Conservation (phyloP, 2,113 vertebrate species). For the Corydoras sp. region DNA sequence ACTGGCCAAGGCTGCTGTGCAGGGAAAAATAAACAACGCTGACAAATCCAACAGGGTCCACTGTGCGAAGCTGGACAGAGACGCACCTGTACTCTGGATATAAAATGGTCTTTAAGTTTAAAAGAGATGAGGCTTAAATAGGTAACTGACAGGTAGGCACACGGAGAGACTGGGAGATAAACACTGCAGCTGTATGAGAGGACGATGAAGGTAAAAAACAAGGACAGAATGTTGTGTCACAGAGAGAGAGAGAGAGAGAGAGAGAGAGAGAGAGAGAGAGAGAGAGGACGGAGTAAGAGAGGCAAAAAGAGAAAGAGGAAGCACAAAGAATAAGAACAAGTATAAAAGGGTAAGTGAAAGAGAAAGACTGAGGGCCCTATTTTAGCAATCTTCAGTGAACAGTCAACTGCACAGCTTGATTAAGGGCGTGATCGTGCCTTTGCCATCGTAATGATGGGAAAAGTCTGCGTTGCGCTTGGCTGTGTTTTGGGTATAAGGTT, state of each 20-base stretch:
- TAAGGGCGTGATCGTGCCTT: no score
- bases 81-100: not conserved
- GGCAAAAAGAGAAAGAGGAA: no score
- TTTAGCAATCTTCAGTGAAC: no score
- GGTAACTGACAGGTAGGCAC: not conserved
- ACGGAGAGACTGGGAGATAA: not conserved
- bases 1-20: not conserved
- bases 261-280: not conserved
- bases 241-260: not conserved
- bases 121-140: not conserved
- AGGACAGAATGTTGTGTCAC: not conserved
- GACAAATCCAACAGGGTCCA: not conserved
- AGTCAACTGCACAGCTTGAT: no score
- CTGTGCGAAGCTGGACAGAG: not conserved
- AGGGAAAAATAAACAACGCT: not conserved
- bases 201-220: not conserved
- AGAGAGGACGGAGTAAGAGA: no score
- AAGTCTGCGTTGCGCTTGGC: no score
- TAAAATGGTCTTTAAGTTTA: not conserved
- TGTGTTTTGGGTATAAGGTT: no score
- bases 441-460: no score
- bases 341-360: no score
- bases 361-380: no score
- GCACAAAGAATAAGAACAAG: no score
- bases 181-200: not conserved